Conservation (phyloP, 1,140 invertebrate species). For the Eufriesea mexicana region DNA sequence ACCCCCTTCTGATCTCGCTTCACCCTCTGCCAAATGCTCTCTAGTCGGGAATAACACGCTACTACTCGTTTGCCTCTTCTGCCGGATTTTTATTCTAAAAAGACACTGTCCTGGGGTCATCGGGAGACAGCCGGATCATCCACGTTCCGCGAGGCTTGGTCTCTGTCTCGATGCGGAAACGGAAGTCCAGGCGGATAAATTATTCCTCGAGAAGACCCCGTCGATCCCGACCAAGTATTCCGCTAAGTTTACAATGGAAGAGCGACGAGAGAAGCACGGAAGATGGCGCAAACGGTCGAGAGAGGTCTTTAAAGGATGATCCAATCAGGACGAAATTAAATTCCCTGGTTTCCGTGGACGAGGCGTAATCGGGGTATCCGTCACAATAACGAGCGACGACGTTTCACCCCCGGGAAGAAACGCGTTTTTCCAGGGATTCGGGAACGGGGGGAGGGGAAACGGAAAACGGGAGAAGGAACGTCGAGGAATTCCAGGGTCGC, state of each 20-base stretch:
- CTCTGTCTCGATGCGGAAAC: too few relatives aligned
- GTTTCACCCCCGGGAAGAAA: not conserved
- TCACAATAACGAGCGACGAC: slow-evolving; percentile 18
- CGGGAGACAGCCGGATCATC: too few relatives aligned
- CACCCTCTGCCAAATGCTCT: slow-evolving; percentile 16
- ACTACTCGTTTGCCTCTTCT: slow-evolving; percentile 16
- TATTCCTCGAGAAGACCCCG: too few relatives aligned
- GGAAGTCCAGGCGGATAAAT: too few relatives aligned
- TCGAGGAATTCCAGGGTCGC: slow-evolving; percentile 39
- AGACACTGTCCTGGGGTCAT: not conserved
- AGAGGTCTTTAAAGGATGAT: not conserved
- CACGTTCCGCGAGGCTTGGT: not conserved
- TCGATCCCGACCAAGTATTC: not conserved
- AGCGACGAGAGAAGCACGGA: not conserved
- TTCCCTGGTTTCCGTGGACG: not conserved
- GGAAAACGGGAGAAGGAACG: slow-evolving; percentile 27
- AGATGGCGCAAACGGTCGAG: too few relatives aligned
- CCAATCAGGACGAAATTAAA: slow-evolving; percentile 30
- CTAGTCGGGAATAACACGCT: slow-evolving; percentile 42
- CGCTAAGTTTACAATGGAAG: not conserved
- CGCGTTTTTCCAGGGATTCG: not conserved
- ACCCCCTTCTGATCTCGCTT: slow-evolving; percentile 28
- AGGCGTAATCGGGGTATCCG: slow-evolving; percentile 17
- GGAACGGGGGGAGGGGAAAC: not conserved
- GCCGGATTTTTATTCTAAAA: slow-evolving; percentile 13